Conservation (phyloP, 2,113 vertebrate species). For the Paraplagusia blochii region DNA sequence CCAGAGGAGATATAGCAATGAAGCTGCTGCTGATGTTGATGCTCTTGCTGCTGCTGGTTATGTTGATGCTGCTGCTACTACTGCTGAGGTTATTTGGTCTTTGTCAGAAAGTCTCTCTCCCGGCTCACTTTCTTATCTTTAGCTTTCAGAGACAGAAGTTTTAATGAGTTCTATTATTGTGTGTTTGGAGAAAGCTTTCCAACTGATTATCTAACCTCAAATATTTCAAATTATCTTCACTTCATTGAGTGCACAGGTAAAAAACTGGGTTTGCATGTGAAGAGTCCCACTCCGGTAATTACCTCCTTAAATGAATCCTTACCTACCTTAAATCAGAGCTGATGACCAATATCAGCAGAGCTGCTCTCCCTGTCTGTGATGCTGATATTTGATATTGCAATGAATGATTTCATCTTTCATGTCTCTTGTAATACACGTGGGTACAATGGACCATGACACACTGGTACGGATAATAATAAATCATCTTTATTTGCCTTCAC, state of each 20-base stretch:
- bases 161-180: slow-evolving; percentile 76
- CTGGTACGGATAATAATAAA: no score
- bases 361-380: slow-evolving; percentile 14
- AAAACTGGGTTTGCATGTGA: slow-evolving; percentile 20
- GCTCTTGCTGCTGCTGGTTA: no score
- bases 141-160: slow-evolving; percentile 62
- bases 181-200: slow-evolving; percentile 45
- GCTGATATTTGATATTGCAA: slow-evolving; percentile 20
- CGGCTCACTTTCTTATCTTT: slow-evolving; percentile 57
- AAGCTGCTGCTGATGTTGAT: no score
- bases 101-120: slow-evolving; percentile 33
- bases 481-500: no score
- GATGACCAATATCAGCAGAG: slow-evolving; percentile 28
- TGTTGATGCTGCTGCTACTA: neutral
- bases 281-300: slow-evolving; percentile 47
- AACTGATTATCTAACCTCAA: slow-evolving; percentile 60
- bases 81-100: slow-evolving; percentile 45
- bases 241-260: slow-evolving; percentile 27
- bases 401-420: no score
- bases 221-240: slow-evolving; percentile 50
- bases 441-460: no score
- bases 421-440: no score
- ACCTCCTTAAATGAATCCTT: no score
- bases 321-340: slow-evolving; percentile 24
- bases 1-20: neutral